Percentiles rank a stretch among this genome's conserved stretches.
phyloP scores from a whole-genome alignment of 1,140 invertebrate species.

The Gryllus bimaculatus region DNA sequence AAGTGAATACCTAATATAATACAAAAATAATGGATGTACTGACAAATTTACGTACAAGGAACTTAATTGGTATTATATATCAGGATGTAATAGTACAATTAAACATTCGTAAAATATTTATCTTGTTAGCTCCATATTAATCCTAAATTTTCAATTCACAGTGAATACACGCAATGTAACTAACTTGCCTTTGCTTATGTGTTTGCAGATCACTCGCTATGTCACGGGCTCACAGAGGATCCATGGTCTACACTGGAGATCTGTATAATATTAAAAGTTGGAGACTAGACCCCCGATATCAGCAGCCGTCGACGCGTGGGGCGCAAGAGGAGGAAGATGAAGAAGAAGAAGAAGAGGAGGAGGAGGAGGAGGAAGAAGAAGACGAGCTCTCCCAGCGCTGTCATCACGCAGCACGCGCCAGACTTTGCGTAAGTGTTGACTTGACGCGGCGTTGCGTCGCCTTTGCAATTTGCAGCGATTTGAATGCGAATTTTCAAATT shows the following conservation, averaged over 20 bases:
- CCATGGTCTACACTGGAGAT: conserved; percentile 39
- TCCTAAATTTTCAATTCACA: no score
- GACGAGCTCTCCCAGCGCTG: not conserved
- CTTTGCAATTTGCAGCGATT: no score
- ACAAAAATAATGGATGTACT: no score
- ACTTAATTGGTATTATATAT: no score
- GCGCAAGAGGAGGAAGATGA: not conserved
- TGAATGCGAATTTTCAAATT: no score
- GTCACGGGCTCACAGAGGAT: conserved; percentile 27
- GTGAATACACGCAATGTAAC: no score
- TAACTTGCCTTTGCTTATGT: not conserved
- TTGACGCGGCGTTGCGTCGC: no score
- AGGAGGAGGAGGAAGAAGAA: not conserved
- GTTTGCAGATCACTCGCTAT: conserved; percentile 17
- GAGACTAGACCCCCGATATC: not conserved
- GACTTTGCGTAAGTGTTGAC: not conserved
- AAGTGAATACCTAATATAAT: no score
- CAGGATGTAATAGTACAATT: no score
- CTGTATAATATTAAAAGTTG: conserved; percentile 33
- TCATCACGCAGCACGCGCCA: not conserved
- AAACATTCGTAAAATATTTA: no score
- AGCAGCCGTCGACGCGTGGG: not conserved
- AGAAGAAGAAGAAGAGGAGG: not conserved
- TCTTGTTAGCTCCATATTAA: no score
- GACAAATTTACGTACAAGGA: no score